These are phyloP conservation scores for Balaenoptera acutorostrata DNA, from an alignment of 2,113 vertebrate genomes.

Conservation along the genomic window DNA sequence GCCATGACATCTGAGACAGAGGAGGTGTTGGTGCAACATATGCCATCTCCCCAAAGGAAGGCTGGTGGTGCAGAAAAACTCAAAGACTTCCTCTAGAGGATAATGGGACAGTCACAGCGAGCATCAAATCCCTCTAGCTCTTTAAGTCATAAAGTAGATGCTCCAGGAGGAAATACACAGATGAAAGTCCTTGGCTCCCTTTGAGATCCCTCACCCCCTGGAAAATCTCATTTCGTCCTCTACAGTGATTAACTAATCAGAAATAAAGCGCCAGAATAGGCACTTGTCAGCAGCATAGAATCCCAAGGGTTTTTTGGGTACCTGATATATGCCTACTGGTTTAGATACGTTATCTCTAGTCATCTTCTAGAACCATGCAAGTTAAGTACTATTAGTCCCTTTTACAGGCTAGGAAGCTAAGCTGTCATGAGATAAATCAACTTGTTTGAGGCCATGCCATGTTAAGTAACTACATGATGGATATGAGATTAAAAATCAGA, in stretches of 20 bases:
- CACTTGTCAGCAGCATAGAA: not conserved
- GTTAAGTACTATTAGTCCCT: not conserved
- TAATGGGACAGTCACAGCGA: rapidly evolving
- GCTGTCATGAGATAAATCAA: not conserved
- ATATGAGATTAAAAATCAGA: not conserved
- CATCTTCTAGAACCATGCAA: not conserved
- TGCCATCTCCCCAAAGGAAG: not conserved
- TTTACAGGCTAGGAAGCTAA: not conserved
- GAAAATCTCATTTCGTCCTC: not conserved
- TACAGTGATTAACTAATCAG: not conserved
- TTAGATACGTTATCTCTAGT: not conserved
- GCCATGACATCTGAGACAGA: not conserved
- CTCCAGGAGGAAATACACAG: not conserved
- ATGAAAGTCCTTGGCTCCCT: not conserved
- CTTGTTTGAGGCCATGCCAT: not conserved
- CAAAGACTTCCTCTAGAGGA: not conserved
- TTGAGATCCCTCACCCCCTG: not conserved
- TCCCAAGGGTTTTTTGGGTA: not conserved
- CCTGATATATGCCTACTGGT: not conserved
- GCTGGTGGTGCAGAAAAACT: not conserved
- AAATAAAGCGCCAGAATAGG: not conserved
- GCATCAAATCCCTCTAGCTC: not conserved
- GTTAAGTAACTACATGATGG: not conserved
- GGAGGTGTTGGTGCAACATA: not conserved
- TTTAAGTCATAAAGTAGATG: not conserved